Percentiles rank a stretch among this genome's conserved stretches.
phyloP scores from a whole-genome alignment of 2,797 vertebrate species.

The Coluber constrictor region DNA sequence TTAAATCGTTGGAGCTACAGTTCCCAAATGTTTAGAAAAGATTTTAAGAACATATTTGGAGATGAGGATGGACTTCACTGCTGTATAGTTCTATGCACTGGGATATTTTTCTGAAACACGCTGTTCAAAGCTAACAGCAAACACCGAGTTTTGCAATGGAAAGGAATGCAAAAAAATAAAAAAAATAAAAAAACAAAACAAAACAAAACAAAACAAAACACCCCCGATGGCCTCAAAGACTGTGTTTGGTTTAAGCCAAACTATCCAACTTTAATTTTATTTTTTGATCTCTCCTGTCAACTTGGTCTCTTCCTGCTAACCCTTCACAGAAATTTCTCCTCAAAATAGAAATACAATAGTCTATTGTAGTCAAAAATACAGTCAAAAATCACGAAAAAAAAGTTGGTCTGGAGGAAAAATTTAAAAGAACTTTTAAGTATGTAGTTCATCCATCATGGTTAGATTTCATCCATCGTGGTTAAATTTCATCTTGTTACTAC shows the following conservation, averaged over 20 bases:
- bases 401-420: background rate
- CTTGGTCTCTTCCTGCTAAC: conserved; percentile 8
- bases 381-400: background rate
- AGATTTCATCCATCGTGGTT: background rate
- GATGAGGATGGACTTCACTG: background rate
- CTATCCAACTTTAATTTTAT: conserved; percentile 53
- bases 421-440: background rate
- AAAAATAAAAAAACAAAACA: too few species aligned
- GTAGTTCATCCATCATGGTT: background rate
- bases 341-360: background rate
- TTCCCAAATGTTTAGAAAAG: conserved; percentile 3
- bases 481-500: background rate
- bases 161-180: background rate
- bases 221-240: conserved; percentile 44
- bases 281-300: conserved; percentile 48
- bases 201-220: background rate
- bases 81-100: conserved; percentile 1
- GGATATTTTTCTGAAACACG: conserved; percentile 4
- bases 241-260: conserved; percentile 58
- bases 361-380: background rate
- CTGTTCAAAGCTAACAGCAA: conserved; percentile 12
- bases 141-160: conserved; percentile 51
- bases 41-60: background rate
- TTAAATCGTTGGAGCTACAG: background rate
- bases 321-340: background rate